Percentiles rank a stretch among this genome's conserved stretches.
These are phyloP conservation scores for Harpalus rubripes DNA, from an alignment of 2,888 invertebrate genomes.

Conservation along the genomic window DNA sequence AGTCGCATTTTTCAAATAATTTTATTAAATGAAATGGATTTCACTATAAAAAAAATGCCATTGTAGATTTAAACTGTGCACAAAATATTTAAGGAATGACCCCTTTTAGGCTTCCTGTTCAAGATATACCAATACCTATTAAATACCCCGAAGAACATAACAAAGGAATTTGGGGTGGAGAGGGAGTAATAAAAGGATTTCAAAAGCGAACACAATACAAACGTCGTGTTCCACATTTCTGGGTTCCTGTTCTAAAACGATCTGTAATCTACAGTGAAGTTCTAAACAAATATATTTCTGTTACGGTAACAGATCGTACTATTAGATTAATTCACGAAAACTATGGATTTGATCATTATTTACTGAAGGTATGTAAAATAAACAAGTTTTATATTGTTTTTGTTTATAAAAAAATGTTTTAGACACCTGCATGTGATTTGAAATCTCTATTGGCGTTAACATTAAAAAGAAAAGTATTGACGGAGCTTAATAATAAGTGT, in stretches of 20 bases:
- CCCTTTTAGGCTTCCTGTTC: slow-evolving; percentile 81
- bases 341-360: slow-evolving; percentile 96
- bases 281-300: slow-evolving; percentile 89
- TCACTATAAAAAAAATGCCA: too few relatives aligned
- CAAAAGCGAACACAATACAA: slow-evolving; percentile 81
- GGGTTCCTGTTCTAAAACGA: slow-evolving; percentile 90
- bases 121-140: slow-evolving; percentile 88
- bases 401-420: slow-evolving; percentile 57
- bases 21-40: too few relatives aligned
- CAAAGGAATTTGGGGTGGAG: slow-evolving; percentile 97
- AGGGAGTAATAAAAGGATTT: slow-evolving; percentile 94
- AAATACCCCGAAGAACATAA: slow-evolving; percentile 89
- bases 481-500: slow-evolving; percentile 84
- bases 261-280: slow-evolving; percentile 94
- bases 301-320: slow-evolving; percentile 91
- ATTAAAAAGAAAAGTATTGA: slow-evolving; percentile 91
- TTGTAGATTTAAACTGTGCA: too few relatives aligned
- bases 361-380: slow-evolving; percentile 84
- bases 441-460: slow-evolving; percentile 90
- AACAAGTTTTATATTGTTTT: too few relatives aligned
- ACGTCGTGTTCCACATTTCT: slow-evolving; percentile 89
- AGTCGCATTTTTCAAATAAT: too few relatives aligned
- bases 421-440: slow-evolving; percentile 95
- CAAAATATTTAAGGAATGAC: too few relatives aligned
- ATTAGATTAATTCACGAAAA: slow-evolving; percentile 91